Base-by-base conservation (phyloP, 2,888 invertebrate species). In the Blera fallax region DNA sequence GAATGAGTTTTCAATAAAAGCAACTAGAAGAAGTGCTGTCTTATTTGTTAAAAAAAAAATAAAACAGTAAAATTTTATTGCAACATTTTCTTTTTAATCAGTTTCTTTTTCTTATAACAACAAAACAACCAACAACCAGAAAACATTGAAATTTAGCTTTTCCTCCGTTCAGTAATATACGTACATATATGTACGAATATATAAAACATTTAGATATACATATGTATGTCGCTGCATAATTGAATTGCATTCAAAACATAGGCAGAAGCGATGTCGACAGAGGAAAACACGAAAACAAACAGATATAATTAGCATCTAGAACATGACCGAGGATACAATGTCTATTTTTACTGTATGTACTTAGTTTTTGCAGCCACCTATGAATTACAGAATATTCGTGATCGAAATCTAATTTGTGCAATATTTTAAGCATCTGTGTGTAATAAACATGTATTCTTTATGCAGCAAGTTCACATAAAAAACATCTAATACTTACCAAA, bases 401-500 rank as follows among this genome's bases (percentile, higher is more conserved):
- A 74, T 64, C 48, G 45, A 62, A 73, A 58, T 80, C 45, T 64
- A 27, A 50, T 69, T 74, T 62, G 34, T 32, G 21, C 16, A 16
- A 54, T 24, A 73, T 72, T 50, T 45, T 14, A 58, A 76, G 52
- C 52, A 69, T 74, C 24, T 84, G 45, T 32, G 50, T 84, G 43
- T 64, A 45, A 58, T 54, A 48, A 64, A 62, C 60, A 74, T 76
- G 32, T 7, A 58, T 32, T 56, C 48, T 64, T 62, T 40, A 81
- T 11, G 32, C 8, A 27, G 54, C 37, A 80, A 56, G 34, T 54
- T 74, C 24, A 64, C 67, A 64, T 52, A 24, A 21, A 40, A 58
- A 60, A 5, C 50, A 54, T 40, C 16, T 32, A 29, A 58, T 74
- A 52, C 85, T 98, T 56, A 98, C 98, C 99, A 92, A 97, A 97